Conservation (phyloP, 2,797 vertebrate species). For the Rhinoraja longicauda region DNA sequence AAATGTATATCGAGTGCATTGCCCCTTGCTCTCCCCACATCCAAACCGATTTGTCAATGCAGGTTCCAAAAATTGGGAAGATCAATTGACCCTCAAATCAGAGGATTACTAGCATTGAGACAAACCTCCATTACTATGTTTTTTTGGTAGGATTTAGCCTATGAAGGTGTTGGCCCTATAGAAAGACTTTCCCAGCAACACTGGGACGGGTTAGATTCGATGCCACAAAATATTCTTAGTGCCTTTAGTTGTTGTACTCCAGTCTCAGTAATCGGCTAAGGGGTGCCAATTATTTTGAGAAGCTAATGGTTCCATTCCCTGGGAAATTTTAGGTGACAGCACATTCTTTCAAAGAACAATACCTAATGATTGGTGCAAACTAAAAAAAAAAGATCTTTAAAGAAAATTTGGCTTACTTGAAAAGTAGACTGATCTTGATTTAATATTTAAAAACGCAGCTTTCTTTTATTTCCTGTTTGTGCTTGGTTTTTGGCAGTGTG, state of each 20-base stretch:
- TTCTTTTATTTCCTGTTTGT: slow-evolving; percentile 8
- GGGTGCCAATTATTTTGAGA: neutral
- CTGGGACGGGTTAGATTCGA: too few species aligned
- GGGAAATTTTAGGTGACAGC: neutral
- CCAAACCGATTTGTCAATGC: neutral
- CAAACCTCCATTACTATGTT: neutral
- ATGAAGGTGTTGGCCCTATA: neutral
- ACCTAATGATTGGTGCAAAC: neutral
- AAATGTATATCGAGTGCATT: neutral
- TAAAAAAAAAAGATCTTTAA: neutral
- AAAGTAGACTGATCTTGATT: neutral
- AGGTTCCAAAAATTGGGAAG: neutral
- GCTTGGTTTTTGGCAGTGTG: slow-evolving; percentile 4
- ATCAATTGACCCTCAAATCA: neutral
- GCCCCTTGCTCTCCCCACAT: neutral
- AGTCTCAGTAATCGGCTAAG: neutral
- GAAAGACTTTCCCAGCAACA: too few species aligned
- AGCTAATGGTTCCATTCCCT: neutral
- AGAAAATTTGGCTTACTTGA: neutral
- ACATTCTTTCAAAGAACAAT: neutral
- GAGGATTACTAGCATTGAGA: neutral
- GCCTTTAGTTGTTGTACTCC: neutral
- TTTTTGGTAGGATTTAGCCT: neutral
- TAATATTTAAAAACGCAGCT: neutral
- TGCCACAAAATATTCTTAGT: too few species aligned